A percentile compares a stretch with the other conserved stretches of the same genome.
Evolutionary conservation across 2,888 invertebrate species (phyloP).

Genomic region (Elysia crispata): DNA sequence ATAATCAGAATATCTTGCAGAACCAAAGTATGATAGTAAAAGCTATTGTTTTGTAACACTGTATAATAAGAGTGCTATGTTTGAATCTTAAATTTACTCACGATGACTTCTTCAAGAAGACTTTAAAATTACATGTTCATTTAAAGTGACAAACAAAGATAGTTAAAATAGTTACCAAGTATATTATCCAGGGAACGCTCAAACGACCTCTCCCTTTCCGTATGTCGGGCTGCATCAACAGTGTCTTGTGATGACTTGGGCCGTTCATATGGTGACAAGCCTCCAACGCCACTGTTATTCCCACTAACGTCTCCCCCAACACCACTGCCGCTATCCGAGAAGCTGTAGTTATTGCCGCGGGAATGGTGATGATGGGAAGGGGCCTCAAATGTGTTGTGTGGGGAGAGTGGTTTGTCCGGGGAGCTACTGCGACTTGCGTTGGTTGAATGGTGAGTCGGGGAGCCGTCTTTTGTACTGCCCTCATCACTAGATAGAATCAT

Average conservation of each 20-base stretch:
- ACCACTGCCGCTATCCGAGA: slow-evolving; percentile 11
- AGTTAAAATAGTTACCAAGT: slow-evolving; percentile 48
- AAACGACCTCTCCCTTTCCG: slow-evolving; percentile 64
- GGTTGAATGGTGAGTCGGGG: slow-evolving; percentile 29
- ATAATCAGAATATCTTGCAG: no score
- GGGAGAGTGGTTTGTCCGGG: slow-evolving; percentile 43
- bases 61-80: no score
- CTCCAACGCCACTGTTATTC: neutral
- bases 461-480: slow-evolving; percentile 27
- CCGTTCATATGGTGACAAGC: slow-evolving; percentile 3
- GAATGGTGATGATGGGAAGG: neutral
- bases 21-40: no score
- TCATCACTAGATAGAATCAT: slow-evolving; percentile 31
- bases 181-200: slow-evolving; percentile 70
- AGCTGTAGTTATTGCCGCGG: neutral
- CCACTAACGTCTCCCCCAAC: slow-evolving; percentile 30
- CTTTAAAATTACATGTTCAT: no score
- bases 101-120: no score
- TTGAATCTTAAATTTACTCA: no score
- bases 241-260: slow-evolving; percentile 37
- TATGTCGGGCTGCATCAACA: slow-evolving; percentile 3
- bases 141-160: no score
- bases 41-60: no score
- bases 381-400: slow-evolving; percentile 26
- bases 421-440: slow-evolving; percentile 45